Percentiles rank a stretch among this genome's conserved stretches.
phyloP scores from a whole-genome alignment of 2,797 vertebrate species.

The Poeciliopsis turneri region DNA sequence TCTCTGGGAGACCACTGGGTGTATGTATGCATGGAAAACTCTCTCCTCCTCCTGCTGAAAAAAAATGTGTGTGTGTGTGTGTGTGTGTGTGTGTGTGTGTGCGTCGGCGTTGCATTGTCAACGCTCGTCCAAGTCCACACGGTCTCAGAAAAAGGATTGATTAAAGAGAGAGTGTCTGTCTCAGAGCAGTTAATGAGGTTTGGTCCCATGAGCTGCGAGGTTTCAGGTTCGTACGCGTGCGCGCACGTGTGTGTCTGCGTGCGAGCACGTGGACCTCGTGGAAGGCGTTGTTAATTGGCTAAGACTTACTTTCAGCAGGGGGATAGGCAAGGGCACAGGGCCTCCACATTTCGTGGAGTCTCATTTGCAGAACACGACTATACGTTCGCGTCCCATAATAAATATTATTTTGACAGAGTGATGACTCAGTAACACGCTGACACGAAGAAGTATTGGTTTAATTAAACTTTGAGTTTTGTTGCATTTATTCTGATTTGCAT shows the following conservation, averaged over 20 bases:
- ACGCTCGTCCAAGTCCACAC: constrained; percentile 73
- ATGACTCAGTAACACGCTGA: constrained; percentile 63
- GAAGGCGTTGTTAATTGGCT: constrained; percentile 82
- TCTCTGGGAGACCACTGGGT: constrained; percentile 73
- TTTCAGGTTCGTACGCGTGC: constrained; percentile 61
- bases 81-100: constrained; percentile 42
- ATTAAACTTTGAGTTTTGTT: constrained; percentile 40
- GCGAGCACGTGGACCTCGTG: constrained; percentile 64
- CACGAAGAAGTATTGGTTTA: constrained; percentile 76
- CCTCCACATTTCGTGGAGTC: constrained; percentile 60
- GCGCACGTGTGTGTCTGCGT: constrained; percentile 56
- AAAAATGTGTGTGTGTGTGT: constrained; percentile 34
- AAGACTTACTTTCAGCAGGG: constrained; percentile 79
- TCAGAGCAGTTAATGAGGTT: constrained; percentile 87
- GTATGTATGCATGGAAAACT: constrained; percentile 36
- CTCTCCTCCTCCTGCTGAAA: neutral
- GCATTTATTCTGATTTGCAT: constrained; percentile 39
- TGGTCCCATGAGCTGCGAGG: constrained; percentile 81
- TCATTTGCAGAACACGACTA: constrained; percentile 59
- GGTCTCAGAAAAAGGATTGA: constrained; percentile 84
- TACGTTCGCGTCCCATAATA: constrained; percentile 53
- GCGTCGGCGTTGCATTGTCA: constrained; percentile 76
- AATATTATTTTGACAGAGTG: constrained; percentile 58
- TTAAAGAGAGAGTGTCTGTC: constrained; percentile 86
- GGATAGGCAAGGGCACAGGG: constrained; percentile 78